Evolutionary conservation across 2,888 invertebrate species (phyloP).

Genomic region (Xestobium rufovillosum): DNA sequence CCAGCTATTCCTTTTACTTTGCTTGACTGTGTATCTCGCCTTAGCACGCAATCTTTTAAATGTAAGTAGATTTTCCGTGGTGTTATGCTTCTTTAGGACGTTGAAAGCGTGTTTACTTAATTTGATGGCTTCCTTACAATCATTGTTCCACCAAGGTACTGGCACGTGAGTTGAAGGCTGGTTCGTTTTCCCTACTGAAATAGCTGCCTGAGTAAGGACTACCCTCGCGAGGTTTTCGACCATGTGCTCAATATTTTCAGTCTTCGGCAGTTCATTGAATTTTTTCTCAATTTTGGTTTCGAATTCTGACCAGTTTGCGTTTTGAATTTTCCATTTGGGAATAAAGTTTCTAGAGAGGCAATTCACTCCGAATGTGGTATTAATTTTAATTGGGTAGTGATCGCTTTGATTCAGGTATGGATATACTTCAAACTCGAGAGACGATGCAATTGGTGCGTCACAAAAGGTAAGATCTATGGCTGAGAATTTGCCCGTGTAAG

Average conservation of each 20-base stretch:
- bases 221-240: background rate
- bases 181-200: background rate
- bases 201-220: background rate
- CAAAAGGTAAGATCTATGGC: conserved; percentile 11
- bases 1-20: conserved; percentile 17
- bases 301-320: conserved; percentile 11
- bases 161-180: background rate
- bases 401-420: conserved; percentile 11
- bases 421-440: conserved; percentile 4
- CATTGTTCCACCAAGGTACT: conserved; percentile 20
- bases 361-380: background rate
- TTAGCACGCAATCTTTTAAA: conserved; percentile 17
- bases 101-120: conserved; percentile 17
- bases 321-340: conserved; percentile 10
- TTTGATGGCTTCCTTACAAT: conserved; percentile 12
- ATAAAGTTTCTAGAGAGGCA: background rate
- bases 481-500: conserved; percentile 8
- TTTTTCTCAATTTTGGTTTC: conserved; percentile 5
- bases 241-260: background rate
- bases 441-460: background rate
- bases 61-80: conserved; percentile 15
- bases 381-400: conserved; percentile 12
- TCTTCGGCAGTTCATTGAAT: conserved; percentile 1
- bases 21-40: conserved; percentile 9
- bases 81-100: conserved; percentile 12